Evolutionary conservation across 1,140 invertebrate genomes (phyloP).

Genomic region (Stegodyphus dumicola): DNA sequence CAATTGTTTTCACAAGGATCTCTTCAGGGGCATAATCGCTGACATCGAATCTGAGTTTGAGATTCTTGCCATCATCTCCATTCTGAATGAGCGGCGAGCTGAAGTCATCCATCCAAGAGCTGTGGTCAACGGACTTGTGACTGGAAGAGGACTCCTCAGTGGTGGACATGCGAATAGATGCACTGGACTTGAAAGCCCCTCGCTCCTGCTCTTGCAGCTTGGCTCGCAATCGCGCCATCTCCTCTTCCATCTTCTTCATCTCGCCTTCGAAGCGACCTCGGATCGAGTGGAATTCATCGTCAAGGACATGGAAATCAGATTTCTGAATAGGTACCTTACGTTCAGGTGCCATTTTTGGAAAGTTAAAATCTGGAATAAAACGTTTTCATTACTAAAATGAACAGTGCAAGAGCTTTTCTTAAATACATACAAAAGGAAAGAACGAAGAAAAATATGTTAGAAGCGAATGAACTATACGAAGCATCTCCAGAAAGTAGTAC

Average conservation of each 20-base stretch:
- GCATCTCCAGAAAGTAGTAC: background rate
- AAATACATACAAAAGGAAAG: background rate
- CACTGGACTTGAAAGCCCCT: slow-evolving; percentile 16
- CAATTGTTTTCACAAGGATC: slow-evolving; percentile 95
- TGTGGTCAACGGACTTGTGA: slow-evolving; percentile 58
- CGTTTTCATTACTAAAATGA: background rate
- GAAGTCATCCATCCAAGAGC: slow-evolving; percentile 79
- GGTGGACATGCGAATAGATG: slow-evolving; percentile 36
- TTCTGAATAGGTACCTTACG: slow-evolving; percentile 82
- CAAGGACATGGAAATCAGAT: slow-evolving; percentile 93
- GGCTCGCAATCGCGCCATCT: slow-evolving; percentile 94
- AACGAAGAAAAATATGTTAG: background rate
- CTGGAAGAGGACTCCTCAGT: slow-evolving; percentile 35
- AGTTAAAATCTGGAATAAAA: background rate
- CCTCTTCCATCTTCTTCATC: slow-evolving; percentile 98
- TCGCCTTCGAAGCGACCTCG: slow-evolving; percentile 94
- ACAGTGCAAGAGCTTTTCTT: background rate
- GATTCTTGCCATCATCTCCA: slow-evolving; percentile 81
- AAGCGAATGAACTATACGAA: background rate
- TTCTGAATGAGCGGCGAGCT: slow-evolving; percentile 92
- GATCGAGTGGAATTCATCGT: slow-evolving; percentile 95
- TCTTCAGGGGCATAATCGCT: slow-evolving; percentile 94
- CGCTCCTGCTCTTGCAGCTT: slow-evolving; percentile 89
- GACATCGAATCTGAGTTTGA: slow-evolving; percentile 93
- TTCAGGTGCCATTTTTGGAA: slow-evolving; percentile 65